Conservation (phyloP, 37 sponge, comb jelly and placozoan species). For the Chondrilla cf. caribensis region DNA sequence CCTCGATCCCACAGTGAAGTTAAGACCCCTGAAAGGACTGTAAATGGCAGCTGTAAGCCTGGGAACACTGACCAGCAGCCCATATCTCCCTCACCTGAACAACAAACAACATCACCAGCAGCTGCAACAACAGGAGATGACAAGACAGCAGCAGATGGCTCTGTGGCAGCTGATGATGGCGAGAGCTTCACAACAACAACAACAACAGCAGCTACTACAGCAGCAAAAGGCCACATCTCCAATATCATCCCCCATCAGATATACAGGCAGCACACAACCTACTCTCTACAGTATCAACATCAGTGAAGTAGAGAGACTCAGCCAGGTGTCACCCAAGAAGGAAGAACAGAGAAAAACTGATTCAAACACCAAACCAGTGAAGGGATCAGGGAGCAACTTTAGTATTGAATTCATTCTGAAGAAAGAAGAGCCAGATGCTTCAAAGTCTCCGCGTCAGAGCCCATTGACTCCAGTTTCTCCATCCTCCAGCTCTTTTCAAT, state of each 20-base stretch:
- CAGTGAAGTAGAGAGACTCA: background rate
- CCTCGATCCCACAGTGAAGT: too few relatives aligned
- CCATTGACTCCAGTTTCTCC: background rate
- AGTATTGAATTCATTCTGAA: conserved; percentile 19
- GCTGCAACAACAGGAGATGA: background rate
- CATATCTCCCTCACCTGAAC: too few relatives aligned
- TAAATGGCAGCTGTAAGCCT: too few relatives aligned
- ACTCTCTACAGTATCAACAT: conserved; percentile 26
- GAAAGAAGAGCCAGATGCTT: background rate
- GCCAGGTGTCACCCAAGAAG: background rate
- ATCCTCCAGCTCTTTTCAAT: background rate
- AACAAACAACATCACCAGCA: too few relatives aligned
- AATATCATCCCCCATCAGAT: background rate
- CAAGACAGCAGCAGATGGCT: conserved; percentile 10
- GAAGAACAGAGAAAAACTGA: background rate
- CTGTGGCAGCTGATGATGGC: conserved; percentile 6
- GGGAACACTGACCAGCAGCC: too few relatives aligned
- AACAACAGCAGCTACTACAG: background rate
- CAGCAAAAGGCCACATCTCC: background rate
- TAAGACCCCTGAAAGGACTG: too few relatives aligned
- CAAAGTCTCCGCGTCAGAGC: background rate
- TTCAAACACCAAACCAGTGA: background rate
- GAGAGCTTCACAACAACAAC: background rate
- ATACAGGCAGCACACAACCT: background rate
- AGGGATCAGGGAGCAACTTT: conserved; percentile 1